Conservation (phyloP, 2,888 invertebrate genomes). For the Drosophila leonis region DNA sequence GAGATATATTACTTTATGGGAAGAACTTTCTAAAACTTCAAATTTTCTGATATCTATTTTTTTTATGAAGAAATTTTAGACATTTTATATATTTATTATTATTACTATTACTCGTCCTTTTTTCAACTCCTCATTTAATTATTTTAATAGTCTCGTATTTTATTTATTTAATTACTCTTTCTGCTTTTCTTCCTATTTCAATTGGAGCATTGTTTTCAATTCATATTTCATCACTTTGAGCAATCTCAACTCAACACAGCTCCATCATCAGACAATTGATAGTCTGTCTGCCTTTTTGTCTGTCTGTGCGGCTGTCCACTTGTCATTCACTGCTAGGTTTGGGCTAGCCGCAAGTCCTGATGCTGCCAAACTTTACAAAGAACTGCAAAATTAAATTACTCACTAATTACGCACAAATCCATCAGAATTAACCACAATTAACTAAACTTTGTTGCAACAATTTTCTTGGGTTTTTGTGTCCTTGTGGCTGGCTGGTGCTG, state of each 20-base stretch:
- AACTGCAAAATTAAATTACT: constrained; percentile 75
- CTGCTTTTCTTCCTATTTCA: not conserved
- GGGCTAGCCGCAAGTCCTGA: constrained; percentile 26
- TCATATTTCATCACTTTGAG: constrained; percentile 21
- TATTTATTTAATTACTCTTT: not conserved
- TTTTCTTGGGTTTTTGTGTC: constrained; percentile 44
- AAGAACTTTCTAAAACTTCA: too few relatives aligned
- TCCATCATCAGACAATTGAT: constrained; percentile 16
- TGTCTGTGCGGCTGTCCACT: not conserved
- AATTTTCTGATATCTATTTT: too few relatives aligned
- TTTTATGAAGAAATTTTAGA: too few relatives aligned
- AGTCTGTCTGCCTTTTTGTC: constrained; percentile 16
- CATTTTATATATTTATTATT: too few relatives aligned
- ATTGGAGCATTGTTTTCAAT: constrained; percentile 6
- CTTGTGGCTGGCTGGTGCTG: constrained; percentile 27
- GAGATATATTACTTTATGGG: too few relatives aligned
- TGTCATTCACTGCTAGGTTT: constrained; percentile 10
- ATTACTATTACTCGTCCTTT: too few relatives aligned
- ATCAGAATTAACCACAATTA: constrained; percentile 84
- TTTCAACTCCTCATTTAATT: not conserved
- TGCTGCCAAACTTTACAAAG: constrained; percentile 42
- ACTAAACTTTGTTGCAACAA: constrained; percentile 74
- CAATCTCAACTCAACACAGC: not conserved
- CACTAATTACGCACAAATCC: constrained; percentile 81
- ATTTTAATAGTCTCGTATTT: not conserved